Evolutionary conservation across 2,888 invertebrate genomes (phyloP), one percentile per base, ranked within the genome.

Genomic region (Acheta domesticus): DNA sequence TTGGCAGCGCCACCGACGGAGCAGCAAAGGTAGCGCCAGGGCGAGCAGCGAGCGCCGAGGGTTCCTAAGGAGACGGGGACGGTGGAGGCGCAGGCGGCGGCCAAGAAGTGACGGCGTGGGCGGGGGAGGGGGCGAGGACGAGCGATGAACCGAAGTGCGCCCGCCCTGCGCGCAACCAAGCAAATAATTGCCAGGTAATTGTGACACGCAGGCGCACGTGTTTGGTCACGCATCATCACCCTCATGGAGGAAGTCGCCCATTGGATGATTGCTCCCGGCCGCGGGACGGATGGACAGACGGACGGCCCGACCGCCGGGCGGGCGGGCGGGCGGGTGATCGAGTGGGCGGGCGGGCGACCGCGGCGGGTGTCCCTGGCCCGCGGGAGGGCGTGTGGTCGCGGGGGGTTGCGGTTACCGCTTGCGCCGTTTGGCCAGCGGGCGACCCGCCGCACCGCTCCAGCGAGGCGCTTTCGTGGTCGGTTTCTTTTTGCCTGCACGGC

Each of bases 241-340:
- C 77, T 77, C 77, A 79, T 77, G 74, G 77, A 79, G 79, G 79
- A 79, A 79, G 79, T 77, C 21, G 76, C 74, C 77, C 77, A 79
- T 79, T 79, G 62, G 62, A 62, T 62, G 62, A 62, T 62, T 62
- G 62, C 62, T 62, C 62, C n/a, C 62, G 62, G 62, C 14, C 62
- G 62, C 16, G 16, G 62, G 62, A n/a, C n/a, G 62, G 62, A 62
- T 62, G 62, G 62, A n/a, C n/a, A n/a, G 62, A n/a, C 62, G 62
- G 3, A n/a, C 16, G 16, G n/a, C 0, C n/a, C 16, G 62, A 2
- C 19, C 2, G 62, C 0, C 14, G 62, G 62, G 62, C n/a, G 62
- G 62, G n/a, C n/a, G 62, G 62, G 11, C n/a, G 62, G 62, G 62
- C 62, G 62, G 14, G 62, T 4, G 16, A 62, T 62, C n/a, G 62